Base-by-base conservation (phyloP, 2,888 invertebrate species). In the Nephrotoma guestfalica region DNA sequence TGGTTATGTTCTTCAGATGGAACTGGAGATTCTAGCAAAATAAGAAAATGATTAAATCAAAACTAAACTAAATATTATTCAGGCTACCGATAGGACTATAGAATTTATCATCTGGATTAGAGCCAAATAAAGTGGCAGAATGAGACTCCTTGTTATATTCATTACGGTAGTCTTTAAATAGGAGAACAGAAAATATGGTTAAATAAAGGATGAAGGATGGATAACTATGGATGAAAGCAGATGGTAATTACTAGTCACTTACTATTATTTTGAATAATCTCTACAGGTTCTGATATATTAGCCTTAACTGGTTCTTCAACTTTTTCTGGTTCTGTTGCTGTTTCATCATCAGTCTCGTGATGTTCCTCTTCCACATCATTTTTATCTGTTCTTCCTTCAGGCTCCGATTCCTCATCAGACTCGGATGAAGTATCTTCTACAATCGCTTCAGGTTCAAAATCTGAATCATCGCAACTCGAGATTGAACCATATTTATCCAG, bases 71-170 rank as follows among this genome's bases (percentile, higher is more conserved):
- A 71, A 30, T 30, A 71, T 0, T 5, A 71, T 30, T 18, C 30
- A 2, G 30, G 18, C 45, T 85, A 85, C 85, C 85, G 18, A 85
- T 85, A 42, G 85, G 85, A 45, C 85, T 85, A 85, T 85, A 85
- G 18, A 85, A 85, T 43, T 30, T 85, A 85, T 85, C 85, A 11
- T 85, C 85, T 84, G 84, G 84, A 84, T 84, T 84, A 15, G 84
- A 84, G 41, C 84, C 84, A 84, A 41, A 84, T 6, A 84, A 41
- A 42, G 84, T 84, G n/a, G 84, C 41, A 41, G 41, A n/a, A 84
- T 9, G 30, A 9, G 71, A 71, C 18, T 71, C 71, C 71, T 7
- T 71, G 18, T 71, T 71, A 71, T 71, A 30, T 71, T 71, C 30
- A 30, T 71, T 71, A 71, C 30, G 30, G 30, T 71, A 71, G 30